Evolutionary conservation across 2,797 vertebrate genomes (phyloP).

Genomic region (Neosilurus mollespiculum): DNA sequence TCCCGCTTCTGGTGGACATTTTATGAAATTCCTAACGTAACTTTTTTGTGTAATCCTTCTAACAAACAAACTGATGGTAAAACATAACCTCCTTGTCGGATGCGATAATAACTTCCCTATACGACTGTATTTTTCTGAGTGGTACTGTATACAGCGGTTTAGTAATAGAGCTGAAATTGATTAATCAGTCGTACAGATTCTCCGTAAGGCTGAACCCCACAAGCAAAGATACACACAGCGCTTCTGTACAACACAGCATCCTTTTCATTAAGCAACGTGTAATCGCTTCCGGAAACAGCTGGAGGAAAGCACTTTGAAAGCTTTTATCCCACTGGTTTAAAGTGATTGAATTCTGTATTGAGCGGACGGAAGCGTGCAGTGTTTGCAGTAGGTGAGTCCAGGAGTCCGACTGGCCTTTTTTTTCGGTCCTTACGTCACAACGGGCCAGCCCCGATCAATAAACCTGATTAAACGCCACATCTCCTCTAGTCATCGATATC

Average conservation of each 20-base stretch:
- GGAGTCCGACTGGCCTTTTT: conserved; percentile 50
- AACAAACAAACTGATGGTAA: too few relatives aligned
- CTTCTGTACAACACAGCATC: conserved; percentile 37
- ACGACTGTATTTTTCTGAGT: neutral
- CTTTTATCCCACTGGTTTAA: conserved; percentile 70
- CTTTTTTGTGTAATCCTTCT: too few relatives aligned
- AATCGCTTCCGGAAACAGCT: conserved; percentile 66
- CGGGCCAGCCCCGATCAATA: conserved; percentile 83
- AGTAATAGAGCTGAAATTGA: neutral
- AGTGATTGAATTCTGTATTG: conserved; percentile 74
- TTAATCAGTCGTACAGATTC: neutral
- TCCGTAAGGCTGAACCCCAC: neutral
- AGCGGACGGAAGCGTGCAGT: conserved; percentile 66
- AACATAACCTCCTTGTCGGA: too few relatives aligned
- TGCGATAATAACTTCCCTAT: neutral
- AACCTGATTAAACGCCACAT: conserved; percentile 91
- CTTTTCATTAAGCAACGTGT: conserved; percentile 56
- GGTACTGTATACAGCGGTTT: conserved; percentile 41
- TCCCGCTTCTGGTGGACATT: too few relatives aligned
- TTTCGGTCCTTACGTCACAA: conserved; percentile 66
- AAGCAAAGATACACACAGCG: neutral
- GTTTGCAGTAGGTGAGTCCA: conserved; percentile 64
- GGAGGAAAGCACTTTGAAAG: conserved; percentile 67
- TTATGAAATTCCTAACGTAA: too few relatives aligned
- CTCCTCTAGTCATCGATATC: conserved; percentile 85